phyloP scores from a whole-genome alignment of 2,113 vertebrate species.

The Toxotes jaculatrix region DNA sequence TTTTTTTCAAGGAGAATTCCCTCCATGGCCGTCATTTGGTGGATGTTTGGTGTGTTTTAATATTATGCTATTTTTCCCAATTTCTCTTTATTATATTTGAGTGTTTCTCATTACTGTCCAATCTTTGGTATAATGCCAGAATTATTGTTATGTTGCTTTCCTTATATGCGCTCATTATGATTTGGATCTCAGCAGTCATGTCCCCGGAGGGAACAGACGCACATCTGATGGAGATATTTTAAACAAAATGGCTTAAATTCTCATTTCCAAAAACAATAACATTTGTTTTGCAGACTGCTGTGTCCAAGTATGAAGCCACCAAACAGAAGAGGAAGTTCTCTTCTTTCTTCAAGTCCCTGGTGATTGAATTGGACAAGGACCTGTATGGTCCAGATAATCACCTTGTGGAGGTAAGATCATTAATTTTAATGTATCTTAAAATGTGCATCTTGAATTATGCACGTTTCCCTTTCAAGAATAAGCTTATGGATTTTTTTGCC shows the following conservation, averaged over 20 bases:
- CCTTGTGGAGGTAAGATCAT: slow-evolving; percentile 93
- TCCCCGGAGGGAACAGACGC: not conserved
- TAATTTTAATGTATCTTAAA: not conserved
- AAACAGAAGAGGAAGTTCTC: slow-evolving; percentile 99
- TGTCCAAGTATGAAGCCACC: slow-evolving; percentile 99
- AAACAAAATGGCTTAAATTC: not conserved
- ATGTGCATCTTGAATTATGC: not conserved
- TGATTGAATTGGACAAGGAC: slow-evolving; percentile 99
- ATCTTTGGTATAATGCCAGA: not conserved
- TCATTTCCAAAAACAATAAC: not conserved
- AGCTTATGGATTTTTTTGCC: not conserved
- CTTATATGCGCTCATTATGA: not conserved
- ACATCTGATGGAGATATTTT: not conserved
- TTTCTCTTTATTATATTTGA: too few relatives aligned
- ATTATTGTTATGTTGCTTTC: not conserved
- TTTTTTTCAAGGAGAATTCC: too few relatives aligned
- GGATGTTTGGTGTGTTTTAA: too few relatives aligned
- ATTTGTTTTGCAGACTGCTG: slow-evolving; percentile 89
- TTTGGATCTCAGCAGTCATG: not conserved
- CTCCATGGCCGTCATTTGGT: too few relatives aligned
- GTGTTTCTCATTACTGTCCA: too few relatives aligned
- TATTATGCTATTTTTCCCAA: too few relatives aligned
- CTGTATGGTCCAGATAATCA: slow-evolving; percentile 99
- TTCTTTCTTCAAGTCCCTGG: slow-evolving; percentile 99
- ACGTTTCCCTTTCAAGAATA: not conserved